Conservation (phyloP, 2,888 invertebrate species). For the Saturnia pavonia region DNA sequence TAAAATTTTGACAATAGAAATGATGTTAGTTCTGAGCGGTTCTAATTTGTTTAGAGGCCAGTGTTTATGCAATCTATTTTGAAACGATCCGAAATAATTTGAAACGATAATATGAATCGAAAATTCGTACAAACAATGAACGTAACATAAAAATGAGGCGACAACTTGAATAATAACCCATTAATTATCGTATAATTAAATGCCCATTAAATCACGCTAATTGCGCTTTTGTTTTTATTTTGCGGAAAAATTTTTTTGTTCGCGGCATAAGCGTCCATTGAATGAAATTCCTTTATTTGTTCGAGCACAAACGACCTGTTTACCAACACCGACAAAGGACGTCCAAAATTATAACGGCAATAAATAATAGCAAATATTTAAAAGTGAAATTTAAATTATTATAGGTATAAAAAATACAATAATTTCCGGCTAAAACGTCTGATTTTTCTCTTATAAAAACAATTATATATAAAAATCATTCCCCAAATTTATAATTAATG, state of each 20-base stretch:
- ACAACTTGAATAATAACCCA: constrained; percentile 63
- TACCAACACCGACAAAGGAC: constrained; percentile 76
- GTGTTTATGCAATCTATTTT: not conserved
- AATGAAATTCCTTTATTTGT: constrained; percentile 79
- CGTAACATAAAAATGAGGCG: constrained; percentile 35
- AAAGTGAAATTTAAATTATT: constrained; percentile 19
- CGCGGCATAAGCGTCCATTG: constrained; percentile 52
- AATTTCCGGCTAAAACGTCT: not conserved
- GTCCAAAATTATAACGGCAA: constrained; percentile 73
- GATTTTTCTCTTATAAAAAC: no score
- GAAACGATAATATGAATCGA: not conserved
- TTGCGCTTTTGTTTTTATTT: constrained; percentile 79
- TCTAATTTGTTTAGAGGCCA: not conserved
- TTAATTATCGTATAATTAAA: constrained; percentile 78
- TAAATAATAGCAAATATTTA: constrained; percentile 53
- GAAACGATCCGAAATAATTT: not conserved
- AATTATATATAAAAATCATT: no score
- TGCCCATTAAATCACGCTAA: constrained; percentile 79
- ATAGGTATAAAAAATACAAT: not conserved
- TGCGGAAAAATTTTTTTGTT: constrained; percentile 62
- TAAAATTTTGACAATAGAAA: no score
- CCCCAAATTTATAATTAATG: no score
- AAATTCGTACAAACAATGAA: not conserved
- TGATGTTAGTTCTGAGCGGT: not conserved
- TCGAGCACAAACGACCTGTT: constrained; percentile 67